Conservation (phyloP, 2,888 invertebrate species). For the Acleris sparsana region DNA sequence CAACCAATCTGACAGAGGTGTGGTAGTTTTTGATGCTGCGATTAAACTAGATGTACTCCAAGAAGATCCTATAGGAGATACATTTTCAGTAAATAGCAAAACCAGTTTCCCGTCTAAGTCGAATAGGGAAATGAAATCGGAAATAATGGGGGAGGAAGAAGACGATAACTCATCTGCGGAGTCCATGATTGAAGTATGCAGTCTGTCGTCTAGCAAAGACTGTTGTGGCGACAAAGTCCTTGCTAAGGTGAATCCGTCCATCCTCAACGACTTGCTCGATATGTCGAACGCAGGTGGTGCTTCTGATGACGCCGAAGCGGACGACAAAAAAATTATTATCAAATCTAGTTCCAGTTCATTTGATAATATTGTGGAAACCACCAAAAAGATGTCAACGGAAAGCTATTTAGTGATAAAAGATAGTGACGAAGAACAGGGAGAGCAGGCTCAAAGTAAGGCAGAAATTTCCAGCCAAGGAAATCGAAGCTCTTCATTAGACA, state of each 20-base stretch:
- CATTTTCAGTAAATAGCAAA: not conserved
- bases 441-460: slow-evolving; percentile 16
- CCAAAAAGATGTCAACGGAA: slow-evolving; percentile 40
- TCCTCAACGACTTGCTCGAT: slow-evolving; percentile 56
- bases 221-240: not conserved
- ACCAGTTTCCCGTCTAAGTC: not conserved
- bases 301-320: slow-evolving; percentile 29
- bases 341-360: slow-evolving; percentile 33
- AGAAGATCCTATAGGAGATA: not conserved
- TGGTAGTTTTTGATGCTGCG: slow-evolving; percentile 48
- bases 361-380: slow-evolving; percentile 4
- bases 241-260: slow-evolving; percentile 44
- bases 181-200: not conserved
- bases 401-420: slow-evolving; percentile 54
- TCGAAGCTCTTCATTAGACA: not conserved
- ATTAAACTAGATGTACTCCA: slow-evolving; percentile 11
- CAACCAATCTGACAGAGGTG: slow-evolving; percentile 35
- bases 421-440: slow-evolving; percentile 44
- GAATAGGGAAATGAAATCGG: not conserved
- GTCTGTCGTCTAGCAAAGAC: not conserved
- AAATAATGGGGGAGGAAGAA: not conserved
- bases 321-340: slow-evolving; percentile 43
- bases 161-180: not conserved
- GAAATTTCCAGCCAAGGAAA: not conserved
- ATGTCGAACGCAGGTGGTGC: slow-evolving; percentile 51